Conservation (phyloP, 2,797 vertebrate species). For the Tapirus indicus region DNA sequence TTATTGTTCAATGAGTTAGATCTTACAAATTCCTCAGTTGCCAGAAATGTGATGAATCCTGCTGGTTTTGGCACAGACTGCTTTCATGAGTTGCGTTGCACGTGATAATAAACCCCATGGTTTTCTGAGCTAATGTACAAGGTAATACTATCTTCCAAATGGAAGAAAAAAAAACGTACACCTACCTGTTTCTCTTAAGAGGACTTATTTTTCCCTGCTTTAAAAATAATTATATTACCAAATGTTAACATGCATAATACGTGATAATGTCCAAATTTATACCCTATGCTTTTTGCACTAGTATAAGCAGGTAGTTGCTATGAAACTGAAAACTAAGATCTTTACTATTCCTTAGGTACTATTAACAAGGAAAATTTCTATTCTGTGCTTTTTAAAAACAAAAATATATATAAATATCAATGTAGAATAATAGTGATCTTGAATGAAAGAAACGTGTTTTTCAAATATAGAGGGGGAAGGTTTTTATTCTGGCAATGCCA, state of each 20-base stretch:
- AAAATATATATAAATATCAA: not conserved
- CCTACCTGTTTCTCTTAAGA: constrained; percentile 40
- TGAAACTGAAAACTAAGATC: constrained; percentile 24
- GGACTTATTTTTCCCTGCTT: not conserved
- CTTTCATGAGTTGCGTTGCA: constrained; percentile 9
- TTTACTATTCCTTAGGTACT: constrained; percentile 24
- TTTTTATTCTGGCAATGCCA: not conserved
- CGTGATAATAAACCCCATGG: not conserved
- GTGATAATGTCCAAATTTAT: constrained; percentile 49
- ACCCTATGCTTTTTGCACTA: not conserved
- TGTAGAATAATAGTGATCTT: constrained; percentile 25
- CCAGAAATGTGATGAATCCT: constrained; percentile 22
- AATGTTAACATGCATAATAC: constrained; percentile 61
- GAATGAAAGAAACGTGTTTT: not conserved
- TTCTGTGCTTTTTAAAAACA: not conserved
- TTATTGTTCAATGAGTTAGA: constrained; percentile 24
- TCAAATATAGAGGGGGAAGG: not conserved
- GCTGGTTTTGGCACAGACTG: not conserved
- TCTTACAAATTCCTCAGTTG: not conserved
- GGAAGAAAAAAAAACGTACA: not conserved
- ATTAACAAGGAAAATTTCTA: constrained; percentile 28
- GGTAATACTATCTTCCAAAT: constrained; percentile 49
- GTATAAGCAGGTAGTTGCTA: constrained; percentile 30
- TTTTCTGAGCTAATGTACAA: constrained; percentile 43
- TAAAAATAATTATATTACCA: constrained; percentile 64